A percentile compares a stretch with the other conserved stretches of the same genome.
Conservation (phyloP, 2,888 invertebrate genomes). For the Agonopterix arenella region DNA sequence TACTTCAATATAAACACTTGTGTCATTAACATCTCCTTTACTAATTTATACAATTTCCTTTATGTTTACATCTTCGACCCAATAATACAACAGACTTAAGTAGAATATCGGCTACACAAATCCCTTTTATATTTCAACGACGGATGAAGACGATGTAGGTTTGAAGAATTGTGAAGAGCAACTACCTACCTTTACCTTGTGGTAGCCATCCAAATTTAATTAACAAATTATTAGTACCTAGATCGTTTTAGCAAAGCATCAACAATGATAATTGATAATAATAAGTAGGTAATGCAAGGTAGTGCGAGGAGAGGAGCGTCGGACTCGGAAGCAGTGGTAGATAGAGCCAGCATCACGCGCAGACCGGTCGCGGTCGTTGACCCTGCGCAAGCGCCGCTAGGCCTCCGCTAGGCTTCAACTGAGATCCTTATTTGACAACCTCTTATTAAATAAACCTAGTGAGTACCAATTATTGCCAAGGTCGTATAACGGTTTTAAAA, state of each 20-base stretch:
- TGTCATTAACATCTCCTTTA: too few species aligned
- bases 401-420: constrained; percentile 44
- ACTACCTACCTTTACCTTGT: not conserved
- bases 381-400: constrained; percentile 45
- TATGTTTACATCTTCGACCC: too few species aligned
- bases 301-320: constrained; percentile 11
- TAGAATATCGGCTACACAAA: too few species aligned
- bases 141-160: too few species aligned
- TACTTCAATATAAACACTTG: too few species aligned
- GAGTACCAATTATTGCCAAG: too few species aligned
- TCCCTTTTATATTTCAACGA: too few species aligned
- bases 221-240: not conserved
- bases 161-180: too few species aligned
- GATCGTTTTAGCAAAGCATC: not conserved
- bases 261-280: not conserved
- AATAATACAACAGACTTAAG: too few species aligned
- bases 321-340: constrained; percentile 28
- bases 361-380: constrained; percentile 62
- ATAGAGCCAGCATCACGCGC: constrained; percentile 37
- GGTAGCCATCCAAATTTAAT: not conserved
- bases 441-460: not conserved
- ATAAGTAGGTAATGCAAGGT: not conserved
- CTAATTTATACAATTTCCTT: too few species aligned
- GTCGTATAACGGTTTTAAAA: too few species aligned
- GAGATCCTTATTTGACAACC: constrained; percentile 39